Base-by-base conservation (phyloP, 1,140 invertebrate species). In the Drosophila pandora region DNA sequence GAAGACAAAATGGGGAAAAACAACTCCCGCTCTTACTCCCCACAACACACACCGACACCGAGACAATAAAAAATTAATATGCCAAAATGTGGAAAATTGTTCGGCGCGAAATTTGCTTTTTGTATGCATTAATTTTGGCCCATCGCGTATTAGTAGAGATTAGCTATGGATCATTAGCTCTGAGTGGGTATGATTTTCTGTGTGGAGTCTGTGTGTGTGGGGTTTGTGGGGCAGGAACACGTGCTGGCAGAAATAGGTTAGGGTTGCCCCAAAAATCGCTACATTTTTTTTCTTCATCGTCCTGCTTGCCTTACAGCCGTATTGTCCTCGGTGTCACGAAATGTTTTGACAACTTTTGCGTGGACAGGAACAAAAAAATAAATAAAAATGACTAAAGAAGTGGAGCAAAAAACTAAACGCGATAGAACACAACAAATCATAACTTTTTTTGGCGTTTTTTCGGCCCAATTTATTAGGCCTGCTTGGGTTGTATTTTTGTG, bases 1-100 rank as follows among this genome's bases (percentile, higher is more conserved):
- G 39, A 62, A 48, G 5, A 74, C 13, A 23, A 32, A 17, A 34
- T 52, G 45, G 32, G 64, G 34, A 52, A 34, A 39, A 47, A 30
- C 23, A 52, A 49, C 21, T 49, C 45, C 12, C 10, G 34, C 8
- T n/a, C 39, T 17, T 17, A 17, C 17, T 6, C 32, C n/a, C 21
- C 32, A 13, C 55, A 50, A 5, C 25, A 6, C 25, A 28, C 25
- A 28, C 25, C 25, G 25, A 13, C 55, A 50, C 45, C 41, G 39
- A 32, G 52, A 76, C 62, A 54, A 64, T 64, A 28, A 74, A 81
- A 74, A 63, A 77, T 75, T 70, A 79, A 75, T 79, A 75, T 62
- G 65, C 41, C 59, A 64, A 77, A 72, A 80, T 75, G 58, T 74
- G 76, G 70, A 79, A 79, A 79, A 79, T 76, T 76, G 62, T 54